Evolutionary conservation across 2,113 vertebrate genomes (phyloP), one percentile per base, ranked within the genome.

Genomic region (Cairina moschata): DNA sequence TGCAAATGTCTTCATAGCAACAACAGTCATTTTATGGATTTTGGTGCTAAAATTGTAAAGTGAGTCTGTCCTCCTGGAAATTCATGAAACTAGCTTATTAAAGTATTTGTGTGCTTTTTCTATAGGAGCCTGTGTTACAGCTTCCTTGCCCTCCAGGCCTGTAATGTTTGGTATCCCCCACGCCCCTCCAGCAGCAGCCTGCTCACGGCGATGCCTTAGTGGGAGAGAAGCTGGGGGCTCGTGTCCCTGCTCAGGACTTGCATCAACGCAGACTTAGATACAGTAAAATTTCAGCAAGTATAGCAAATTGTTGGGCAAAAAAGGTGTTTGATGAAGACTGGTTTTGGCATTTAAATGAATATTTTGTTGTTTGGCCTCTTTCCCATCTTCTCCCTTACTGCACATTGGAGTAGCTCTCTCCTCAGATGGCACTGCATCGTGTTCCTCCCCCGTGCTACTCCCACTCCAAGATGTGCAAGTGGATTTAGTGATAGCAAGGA

Each of bases 401-500:
- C 84, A 83, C 81, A 76, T 60, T 32, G 63, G 84, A 14, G 36
- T 56, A 75, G 14, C 46, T 12, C n/a, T 91, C 65, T 74, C 81
- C 81, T 82, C 62, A 66, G 81, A 36, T 52, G 84, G 56, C 76
- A 79, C 25, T 67, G 84, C 72, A 63, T 52, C 67, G 4, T 67
- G 44, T 85, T 86, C 67, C 54, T 89, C 88, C 91, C 56, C 32
- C 52, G 4, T 36, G 66, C 71, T 29, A 31, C 93, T 92, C 79
- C 92, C 62, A 83, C 88, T 80, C 36, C 54, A 56, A 89, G 84
- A 80, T 54, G 48, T 34, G 67, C 73, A 74, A 91, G 80, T 54
- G 82, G 76, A 38, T 89, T 22, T 63, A 83, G 68, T 72, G 91
- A 80, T 81, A 89, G 85, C 81, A 72, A 66, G 88, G 68, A 80